These are phyloP conservation scores for Eilema griseolum DNA, from an alignment of 2,888 invertebrate genomes.

Conservation along the genomic window DNA sequence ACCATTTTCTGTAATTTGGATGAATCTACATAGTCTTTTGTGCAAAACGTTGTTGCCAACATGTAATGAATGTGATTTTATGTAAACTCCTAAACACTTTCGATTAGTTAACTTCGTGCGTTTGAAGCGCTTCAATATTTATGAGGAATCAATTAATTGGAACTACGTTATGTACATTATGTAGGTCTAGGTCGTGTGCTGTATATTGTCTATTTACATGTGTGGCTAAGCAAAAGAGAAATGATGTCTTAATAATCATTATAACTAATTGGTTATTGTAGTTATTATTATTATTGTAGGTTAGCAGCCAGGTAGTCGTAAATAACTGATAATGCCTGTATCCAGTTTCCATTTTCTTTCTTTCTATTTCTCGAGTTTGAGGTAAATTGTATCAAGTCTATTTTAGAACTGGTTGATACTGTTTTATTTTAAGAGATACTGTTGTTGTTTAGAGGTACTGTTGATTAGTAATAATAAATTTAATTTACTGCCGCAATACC, in stretches of 20 bases:
- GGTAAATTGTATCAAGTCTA: no score
- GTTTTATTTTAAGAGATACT: no score
- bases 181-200: slow-evolving; percentile 12
- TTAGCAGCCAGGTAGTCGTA: no score
- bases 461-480: background rate
- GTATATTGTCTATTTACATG: slow-evolving; percentile 2
- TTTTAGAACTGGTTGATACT: no score
- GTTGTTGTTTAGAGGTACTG: no score
- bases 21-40: slow-evolving; percentile 35
- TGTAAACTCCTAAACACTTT: slow-evolving; percentile 13
- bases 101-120: background rate
- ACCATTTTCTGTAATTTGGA: slow-evolving; percentile 16
- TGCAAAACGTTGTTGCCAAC: slow-evolving; percentile 19
- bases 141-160: slow-evolving; percentile 21
- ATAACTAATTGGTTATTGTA: no score
- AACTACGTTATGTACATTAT: slow-evolving; percentile 13
- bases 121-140: slow-evolving; percentile 12
- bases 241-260: background rate
- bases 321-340: no score
- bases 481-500: background rate
- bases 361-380: no score
- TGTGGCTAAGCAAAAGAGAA: background rate
- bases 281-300: no score
- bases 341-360: no score
- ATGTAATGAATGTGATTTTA: slow-evolving; percentile 21